Percentiles rank a stretch among this genome's conserved stretches.
phyloP scores from a whole-genome alignment of 2,797 vertebrate genomes.

The Gadopsis bispinosus region DNA sequence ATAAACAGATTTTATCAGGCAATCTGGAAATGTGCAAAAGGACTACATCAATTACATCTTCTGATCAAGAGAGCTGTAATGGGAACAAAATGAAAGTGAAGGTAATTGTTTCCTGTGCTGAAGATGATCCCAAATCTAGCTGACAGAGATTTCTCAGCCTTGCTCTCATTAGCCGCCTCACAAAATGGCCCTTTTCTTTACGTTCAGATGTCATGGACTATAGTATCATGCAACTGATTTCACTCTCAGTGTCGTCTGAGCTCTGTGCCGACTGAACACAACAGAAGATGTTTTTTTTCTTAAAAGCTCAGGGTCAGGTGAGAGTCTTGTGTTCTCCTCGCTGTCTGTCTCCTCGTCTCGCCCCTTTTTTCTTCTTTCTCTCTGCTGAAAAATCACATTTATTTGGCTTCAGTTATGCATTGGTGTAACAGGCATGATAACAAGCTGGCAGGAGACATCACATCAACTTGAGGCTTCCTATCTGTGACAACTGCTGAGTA shows the following conservation, averaged over 20 bases:
- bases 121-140: constrained; percentile 59
- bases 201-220: constrained; percentile 74
- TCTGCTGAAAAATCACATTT: constrained; percentile 64
- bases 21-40: constrained; percentile 26
- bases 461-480: constrained; percentile 67
- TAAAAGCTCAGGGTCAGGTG: constrained; percentile 7
- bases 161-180: constrained; percentile 58
- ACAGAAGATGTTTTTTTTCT: constrained; percentile 5
- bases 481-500: constrained; percentile 74
- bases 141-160: constrained; percentile 57
- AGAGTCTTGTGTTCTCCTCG: constrained; percentile 6
- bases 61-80: constrained; percentile 24
- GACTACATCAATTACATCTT: constrained; percentile 33
- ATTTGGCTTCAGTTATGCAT: constrained; percentile 74
- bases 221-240: constrained; percentile 42
- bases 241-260: constrained; percentile 27
- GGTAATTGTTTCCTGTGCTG: constrained; percentile 27
- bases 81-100: constrained; percentile 43
- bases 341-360: not conserved
- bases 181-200: constrained; percentile 77
- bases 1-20: constrained; percentile 46
- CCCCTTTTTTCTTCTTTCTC: not conserved
- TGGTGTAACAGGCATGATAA: constrained; percentile 65
- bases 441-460: constrained; percentile 76
- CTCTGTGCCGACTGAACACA: constrained; percentile 24